Base-by-base conservation (phyloP, 2,888 invertebrate genomes). In the Mystacides longicornis region DNA sequence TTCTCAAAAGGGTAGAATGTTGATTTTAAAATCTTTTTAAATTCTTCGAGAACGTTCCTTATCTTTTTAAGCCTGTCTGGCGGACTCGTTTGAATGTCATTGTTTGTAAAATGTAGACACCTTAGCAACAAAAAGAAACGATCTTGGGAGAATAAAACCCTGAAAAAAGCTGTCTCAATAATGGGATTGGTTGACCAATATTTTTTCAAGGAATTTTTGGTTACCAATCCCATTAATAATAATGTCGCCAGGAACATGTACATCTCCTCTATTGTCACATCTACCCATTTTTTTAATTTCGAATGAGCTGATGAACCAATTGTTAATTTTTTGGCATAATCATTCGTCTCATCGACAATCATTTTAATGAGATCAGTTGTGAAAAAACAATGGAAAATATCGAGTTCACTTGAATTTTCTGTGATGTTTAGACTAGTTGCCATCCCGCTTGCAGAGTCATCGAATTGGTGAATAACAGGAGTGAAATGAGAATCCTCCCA, bases 101-200 rank as follows among this genome's bases (percentile, higher is more conserved):
- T 22, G 23, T 23, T 48, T 4, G 23, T 23, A 23, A 48, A 48
- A n/a, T 48, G 48, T 2, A 48, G 48, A 3, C 4, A n/a, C 3
- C 23, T 22, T 16, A 48, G 18, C 14, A 48, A 11, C 3, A 20
- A 21, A 5, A 48, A 48, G 23, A 20, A 48, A n/a, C 48, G 22
- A 21, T 48, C 23, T 21, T 20, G 48, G 2, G 48, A 23, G 3
- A 48, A 20, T 23, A 48, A 18, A 20, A 11, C 23, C 23, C 21
- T 20, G 21, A 48, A 23, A 48, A 48, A 48, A 20, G 23, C 23
- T 5, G 48, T 48, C 16, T 48, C 23, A 18, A 48, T 48, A 3
- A 5, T n/a, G 4, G 2, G 23, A 7, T 20, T 48, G 7, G 4
- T 48, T 7, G 14, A n/a, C 48, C 48, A 48, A 48, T 48, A 23